These are phyloP conservation scores for Nomada lathburiana DNA, from an alignment of 2,888 invertebrate species.

Conservation along the genomic window DNA sequence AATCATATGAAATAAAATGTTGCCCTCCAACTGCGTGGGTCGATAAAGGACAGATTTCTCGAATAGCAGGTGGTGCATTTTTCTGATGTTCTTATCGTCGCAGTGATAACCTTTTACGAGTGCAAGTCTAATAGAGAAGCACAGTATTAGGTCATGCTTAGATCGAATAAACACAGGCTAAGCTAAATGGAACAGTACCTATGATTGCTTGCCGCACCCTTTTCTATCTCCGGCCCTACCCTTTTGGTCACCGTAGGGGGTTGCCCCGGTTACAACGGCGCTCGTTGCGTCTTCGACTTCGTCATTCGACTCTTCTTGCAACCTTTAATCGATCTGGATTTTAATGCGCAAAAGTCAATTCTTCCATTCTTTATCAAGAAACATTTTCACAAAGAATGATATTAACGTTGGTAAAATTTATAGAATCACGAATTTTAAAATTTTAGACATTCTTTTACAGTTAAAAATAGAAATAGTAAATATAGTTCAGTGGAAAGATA, in stretches of 20 bases:
- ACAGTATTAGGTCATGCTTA: slow-evolving; percentile 67
- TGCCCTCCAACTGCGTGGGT: no score
- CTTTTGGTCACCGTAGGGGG: slow-evolving; percentile 69
- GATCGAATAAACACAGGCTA: slow-evolving; percentile 70
- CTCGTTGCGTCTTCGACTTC: slow-evolving; percentile 46
- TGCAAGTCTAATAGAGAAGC: slow-evolving; percentile 56
- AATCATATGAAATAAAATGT: no score
- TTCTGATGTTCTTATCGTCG: slow-evolving; percentile 44
- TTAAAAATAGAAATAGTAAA: no score
- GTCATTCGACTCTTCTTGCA: slow-evolving; percentile 30
- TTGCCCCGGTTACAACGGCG: slow-evolving; percentile 61
- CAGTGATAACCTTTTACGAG: slow-evolving; percentile 51
- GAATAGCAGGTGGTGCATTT: slow-evolving; percentile 18
- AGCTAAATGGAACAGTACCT: slow-evolving; percentile 78
- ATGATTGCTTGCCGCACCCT: slow-evolving; percentile 75
- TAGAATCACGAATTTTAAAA: neutral
- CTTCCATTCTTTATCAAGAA: neutral
- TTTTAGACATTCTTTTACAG: no score
- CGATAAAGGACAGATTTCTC: neutral
- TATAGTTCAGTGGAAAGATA: no score
- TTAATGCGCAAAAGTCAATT: neutral
- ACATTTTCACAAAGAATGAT: neutral
- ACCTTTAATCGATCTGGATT: slow-evolving; percentile 15
- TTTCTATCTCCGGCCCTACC: slow-evolving; percentile 78
- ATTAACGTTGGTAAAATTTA: neutral